Evolutionary conservation across 1,140 invertebrate genomes (phyloP), one percentile per base, ranked within the genome.

Genomic region (Camponotus floridanus): DNA sequence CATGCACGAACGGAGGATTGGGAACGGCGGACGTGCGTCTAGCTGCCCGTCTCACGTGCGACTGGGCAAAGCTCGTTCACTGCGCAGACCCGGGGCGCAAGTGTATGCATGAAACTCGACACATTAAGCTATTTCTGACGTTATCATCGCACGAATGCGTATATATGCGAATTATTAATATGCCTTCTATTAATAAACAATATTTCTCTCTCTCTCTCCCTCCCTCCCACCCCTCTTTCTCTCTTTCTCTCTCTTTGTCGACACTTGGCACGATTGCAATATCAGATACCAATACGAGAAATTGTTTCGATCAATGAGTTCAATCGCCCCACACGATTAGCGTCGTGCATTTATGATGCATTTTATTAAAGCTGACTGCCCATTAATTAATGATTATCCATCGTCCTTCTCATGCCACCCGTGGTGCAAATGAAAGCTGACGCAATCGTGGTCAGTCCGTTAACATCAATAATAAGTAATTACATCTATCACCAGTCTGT

Each of bases 311-410:
- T 71, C 65, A 80, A 80, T 65, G 79, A 45, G 39, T 73, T 73
- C 79, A 61, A 83, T 83, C 57, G 61, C 36, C 33, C 36, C 33
- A 31, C 68, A 39, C 67, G 68, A 83, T 83, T 83, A 83, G 68
- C 33, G 51, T 45, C 79, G 68, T 59, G 26, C 79, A 74, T 83
- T 83, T 83, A 83, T 83, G 55, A 74, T 73, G 79, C 68, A 83
- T 83, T 83, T 83, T 83, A 83, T 73, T 74, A 83, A 61, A 83
- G 67, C 79, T 2, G 51, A 42, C 31, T 62, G 79, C 51, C 57
- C 68, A 83, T 83, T 83, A 83, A 83, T 83, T 83, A 83, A 83
- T 83, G 55, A 83, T 83, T 83, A 83, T 83, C 68, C 68, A 15
- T 6, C 39, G 18, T 73, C 55, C 79, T 74, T 83, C 42, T 13